Evolutionary conservation across 2,113 vertebrate genomes (phyloP), one percentile per base, ranked within the genome.

Genomic region (Motacilla tschutschensis): DNA sequence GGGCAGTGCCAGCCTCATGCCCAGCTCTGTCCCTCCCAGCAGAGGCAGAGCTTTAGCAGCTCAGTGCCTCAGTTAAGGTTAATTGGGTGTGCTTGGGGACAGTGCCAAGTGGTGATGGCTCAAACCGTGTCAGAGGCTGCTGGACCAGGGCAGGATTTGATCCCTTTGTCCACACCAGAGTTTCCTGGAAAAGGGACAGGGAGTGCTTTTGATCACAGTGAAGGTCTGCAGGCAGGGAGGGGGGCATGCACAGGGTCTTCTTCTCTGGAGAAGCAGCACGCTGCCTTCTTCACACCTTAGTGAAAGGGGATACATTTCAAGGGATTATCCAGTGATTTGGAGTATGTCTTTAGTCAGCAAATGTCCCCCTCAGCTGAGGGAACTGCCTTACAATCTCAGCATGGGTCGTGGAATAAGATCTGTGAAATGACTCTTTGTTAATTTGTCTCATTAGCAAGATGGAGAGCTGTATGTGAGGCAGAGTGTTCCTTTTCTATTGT

Each of bases 381-480:
- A 78, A 3, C 66, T 81, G 88, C 58, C 50, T 72, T 43, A 59
- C 66, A 8, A 3, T 46, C 93, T 47, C 79, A 85, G 85, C 80
- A 43, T 50, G 80, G 58, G 35, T 41, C 8, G 1, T 71, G 85
- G 80, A 75, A 79, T 0, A 0, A 63, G 69, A 35, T 63, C 82
- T 80, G 62, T 81, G 50, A 83, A 93, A 76, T 79, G 43, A 72
- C 50, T 89, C 63, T 66, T 63, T 24, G 19, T 75, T 92, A 67
- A 88, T 92, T 78, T 83, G 85, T 46, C 63, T 88, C 55, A 63
- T 92, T 89, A 91, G 78, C 55, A 58, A 59, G 36, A 31, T 59
- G 83, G 77, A 80, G 83, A 51, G 21, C 65, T 89, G 41, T 59
- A 17, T 8, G 10, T 48, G 63, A 67, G 24, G 65, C 54, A 58